Conservation (phyloP, 2,888 invertebrate genomes). For the Chrysotoxum bicinctum region DNA sequence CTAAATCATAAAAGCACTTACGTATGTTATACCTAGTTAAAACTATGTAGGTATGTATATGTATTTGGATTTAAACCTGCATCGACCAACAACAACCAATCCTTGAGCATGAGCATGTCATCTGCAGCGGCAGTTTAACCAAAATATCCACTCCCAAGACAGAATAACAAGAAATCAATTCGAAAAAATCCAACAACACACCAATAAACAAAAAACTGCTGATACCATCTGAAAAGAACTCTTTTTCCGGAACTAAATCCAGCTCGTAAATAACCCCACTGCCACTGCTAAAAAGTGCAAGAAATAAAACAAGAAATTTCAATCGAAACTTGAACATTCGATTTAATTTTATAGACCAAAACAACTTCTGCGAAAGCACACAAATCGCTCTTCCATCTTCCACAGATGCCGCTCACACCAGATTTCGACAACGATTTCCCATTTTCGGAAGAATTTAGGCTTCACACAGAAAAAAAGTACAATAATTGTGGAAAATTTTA, state of each 20-base stretch:
- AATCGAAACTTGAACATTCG: constrained; percentile 47
- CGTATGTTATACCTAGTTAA: no score
- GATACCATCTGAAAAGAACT: constrained; percentile 13
- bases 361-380: not conserved
- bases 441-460: constrained; percentile 32
- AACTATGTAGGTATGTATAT: no score
- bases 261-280: constrained; percentile 59
- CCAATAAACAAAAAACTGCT: constrained; percentile 34
- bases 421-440: constrained; percentile 12
- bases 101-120: constrained; percentile 40
- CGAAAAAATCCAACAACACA: constrained; percentile 12
- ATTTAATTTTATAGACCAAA: constrained; percentile 54
- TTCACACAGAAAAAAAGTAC: not conserved
- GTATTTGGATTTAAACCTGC: not conserved
- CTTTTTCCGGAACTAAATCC: constrained; percentile 41
- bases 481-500: constrained; percentile 60
- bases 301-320: constrained; percentile 27
- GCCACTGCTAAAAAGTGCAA: constrained; percentile 28
- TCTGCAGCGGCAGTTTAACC: constrained; percentile 38
- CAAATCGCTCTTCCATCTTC: constrained; percentile 6
- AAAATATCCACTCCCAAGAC: constrained; percentile 7
- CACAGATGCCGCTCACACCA: constrained; percentile 30
- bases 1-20: constrained; percentile 23
- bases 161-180: constrained; percentile 37
- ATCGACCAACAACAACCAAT: not conserved